Percentiles rank a stretch among this genome's conserved stretches.
These are phyloP conservation scores for Dendrolimus houi DNA, from an alignment of 2,888 invertebrate genomes.

Conservation along the genomic window DNA sequence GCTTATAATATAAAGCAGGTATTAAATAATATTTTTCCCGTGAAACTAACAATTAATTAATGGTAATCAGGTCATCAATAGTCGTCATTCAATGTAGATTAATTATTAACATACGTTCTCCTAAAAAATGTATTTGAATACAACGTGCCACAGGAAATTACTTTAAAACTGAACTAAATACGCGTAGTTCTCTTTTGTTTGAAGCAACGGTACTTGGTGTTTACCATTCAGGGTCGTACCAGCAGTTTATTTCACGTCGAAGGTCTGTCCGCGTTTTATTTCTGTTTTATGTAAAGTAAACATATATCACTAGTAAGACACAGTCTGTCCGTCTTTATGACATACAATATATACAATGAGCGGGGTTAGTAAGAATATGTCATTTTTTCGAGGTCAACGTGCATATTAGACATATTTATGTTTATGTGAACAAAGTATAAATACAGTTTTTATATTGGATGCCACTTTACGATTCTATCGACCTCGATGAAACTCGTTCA, in stretches of 20 bases:
- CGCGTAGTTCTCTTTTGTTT: conserved; percentile 34
- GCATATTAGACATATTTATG: neutral
- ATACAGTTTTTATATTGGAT: conserved; percentile 1
- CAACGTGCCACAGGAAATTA: conserved; percentile 40
- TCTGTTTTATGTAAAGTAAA: neutral
- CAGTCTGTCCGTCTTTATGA: neutral
- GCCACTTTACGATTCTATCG: conserved; percentile 2
- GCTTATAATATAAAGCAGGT: neutral
- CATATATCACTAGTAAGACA: neutral
- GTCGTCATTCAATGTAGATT: neutral
- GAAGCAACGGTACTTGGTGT: conserved; percentile 40
- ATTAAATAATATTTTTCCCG: neutral
- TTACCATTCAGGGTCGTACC: conserved; percentile 40
- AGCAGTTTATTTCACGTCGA: conserved; percentile 23
- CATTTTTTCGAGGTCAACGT: neutral
- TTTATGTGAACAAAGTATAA: neutral
- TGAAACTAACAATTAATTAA: no score
- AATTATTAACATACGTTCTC: neutral
- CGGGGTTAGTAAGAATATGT: neutral
- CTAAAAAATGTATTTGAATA: neutral
- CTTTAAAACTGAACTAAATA: conserved; percentile 35
- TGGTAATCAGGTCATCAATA: neutral
- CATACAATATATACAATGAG: neutral
- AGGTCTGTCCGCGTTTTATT: conserved; percentile 7
- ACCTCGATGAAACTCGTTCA: conserved; percentile 1